Evolutionary conservation across 2,797 vertebrate species (phyloP), one percentile per base, ranked within the genome.

Genomic region (Clarias laeviceps): DNA sequence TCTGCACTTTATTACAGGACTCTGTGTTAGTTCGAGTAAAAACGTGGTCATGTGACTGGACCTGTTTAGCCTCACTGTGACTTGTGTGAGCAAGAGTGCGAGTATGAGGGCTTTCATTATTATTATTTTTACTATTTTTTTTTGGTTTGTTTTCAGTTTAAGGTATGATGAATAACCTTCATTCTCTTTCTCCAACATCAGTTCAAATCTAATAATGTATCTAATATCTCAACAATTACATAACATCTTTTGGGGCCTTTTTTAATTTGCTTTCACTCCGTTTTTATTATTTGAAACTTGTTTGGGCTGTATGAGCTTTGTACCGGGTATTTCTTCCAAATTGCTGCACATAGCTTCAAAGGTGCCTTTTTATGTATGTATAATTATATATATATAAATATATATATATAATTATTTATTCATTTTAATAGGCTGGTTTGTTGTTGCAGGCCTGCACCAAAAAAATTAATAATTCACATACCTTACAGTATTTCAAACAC

Each of bases 271-370:
- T 40, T 62, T 62, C 45, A 22, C 12, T 17, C 57, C 40, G 34
- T 64, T 80, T 50, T 64, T 64, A 80, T 45, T 64, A 15, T 62
- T 45, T 79, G 14, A 80, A 40, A 64, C 14, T 64, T 45, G 37
- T 65, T 65, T 80, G 40, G 61, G 61, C 37, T 65, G 32, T 45
- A 65, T 50, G n/a, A 29, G 61, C 12, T 45, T 65, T 18, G 11
- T 78, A 27, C 27, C 0, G 15, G 59, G 32, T 64, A 40, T 40
- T n/a, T 5, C 17, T n/a, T 56, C n/a, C 29, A 24, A 56, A 56
- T 50, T 27, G 40, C 27, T 73, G 17, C 17, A n/a, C 37, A 50
- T 5, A 5, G 37, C 40, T n/a, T 70, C 24, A 24, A 45, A 72
- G 69, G n/a, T n/a, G 69, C 22, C 22, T 45, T 0, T 45, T 50